These are phyloP conservation scores for Propithecus perrieri DNA, from an alignment of 2,797 vertebrate genomes.

Conservation along the genomic window DNA sequence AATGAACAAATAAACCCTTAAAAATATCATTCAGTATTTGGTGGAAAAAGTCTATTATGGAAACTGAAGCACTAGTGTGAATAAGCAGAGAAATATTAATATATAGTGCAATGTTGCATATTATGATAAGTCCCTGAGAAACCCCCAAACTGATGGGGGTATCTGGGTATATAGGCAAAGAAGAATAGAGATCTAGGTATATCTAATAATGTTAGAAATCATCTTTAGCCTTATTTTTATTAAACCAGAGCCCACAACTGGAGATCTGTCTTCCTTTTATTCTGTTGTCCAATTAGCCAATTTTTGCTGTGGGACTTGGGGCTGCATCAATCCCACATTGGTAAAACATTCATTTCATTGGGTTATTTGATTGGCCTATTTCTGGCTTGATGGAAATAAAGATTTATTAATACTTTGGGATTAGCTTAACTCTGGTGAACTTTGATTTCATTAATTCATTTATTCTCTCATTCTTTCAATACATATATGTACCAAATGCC, in stretches of 20 bases:
- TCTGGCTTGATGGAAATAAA: background rate
- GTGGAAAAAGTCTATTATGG: background rate
- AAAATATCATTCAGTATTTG: background rate
- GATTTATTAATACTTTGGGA: background rate
- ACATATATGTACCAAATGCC: background rate
- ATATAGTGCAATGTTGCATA: accelerated
- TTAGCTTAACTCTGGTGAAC: background rate
- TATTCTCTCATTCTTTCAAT: background rate
- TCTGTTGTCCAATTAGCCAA: background rate
- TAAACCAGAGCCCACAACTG: background rate
- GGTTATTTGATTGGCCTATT: background rate
- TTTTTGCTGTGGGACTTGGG: background rate
- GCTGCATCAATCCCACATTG: background rate
- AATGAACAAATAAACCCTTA: background rate
- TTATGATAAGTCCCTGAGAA: background rate
- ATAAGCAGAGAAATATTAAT: background rate
- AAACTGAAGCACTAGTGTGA: background rate
- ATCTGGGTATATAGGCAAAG: background rate
- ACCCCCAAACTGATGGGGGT: background rate
- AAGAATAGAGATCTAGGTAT: background rate
- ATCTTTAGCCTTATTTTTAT: background rate
- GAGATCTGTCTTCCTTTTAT: too few relatives aligned
- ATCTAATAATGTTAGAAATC: background rate
- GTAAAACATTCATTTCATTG: background rate
- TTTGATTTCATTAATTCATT: background rate